Base-by-base conservation (phyloP, 2,888 invertebrate genomes). In the Polyploca ridens region DNA sequence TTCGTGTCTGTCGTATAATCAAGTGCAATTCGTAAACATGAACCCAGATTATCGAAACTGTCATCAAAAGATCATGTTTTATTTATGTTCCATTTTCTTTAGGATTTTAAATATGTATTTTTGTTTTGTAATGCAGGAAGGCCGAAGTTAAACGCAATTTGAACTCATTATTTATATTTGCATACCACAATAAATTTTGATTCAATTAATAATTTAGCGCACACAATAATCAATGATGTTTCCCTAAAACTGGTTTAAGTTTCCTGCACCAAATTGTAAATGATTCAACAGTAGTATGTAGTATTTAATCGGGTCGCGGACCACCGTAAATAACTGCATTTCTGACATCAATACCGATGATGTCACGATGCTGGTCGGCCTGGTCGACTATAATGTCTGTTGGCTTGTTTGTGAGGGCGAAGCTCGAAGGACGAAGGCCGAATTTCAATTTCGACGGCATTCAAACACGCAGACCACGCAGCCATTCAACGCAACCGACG, bases 371-470 rank as follows among this genome's bases (percentile, higher is more conserved):
- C 11, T 41, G 41, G 13, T 38, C 61, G 6, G 33, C 44, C 62
- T 49, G 60, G 66, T 62, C 68, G 64, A 67, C 74, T 81, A 74
- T 73, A 73, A 79, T 76, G 75, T 78, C 60, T 60, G 74, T 75
- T 38, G 68, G 68, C 69, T 72, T 68, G 78, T 79, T 78, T 79
- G 79, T 74, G 81, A 78, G 80, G 74, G 74, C 76, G 78, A 78
- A 78, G 82, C 81, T 83, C 79, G 82, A 78, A 79, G 83, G 82
- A 84, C 79, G 82, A 82, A 84, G 83, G 83, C 78, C 84, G 81
- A 84, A 86, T 85, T 81, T 81, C 81, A 84, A 85, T 85, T 83
- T 76, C 75, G 75, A 74, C 67, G 68, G 62, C 70, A 72, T 70
- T 76, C 78, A 73, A 79, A 73, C 79, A 71, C 69, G 71, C 71